Evolutionary conservation across 2,888 invertebrate species (phyloP).

Genomic region (Meiosimyza decipiens): DNA sequence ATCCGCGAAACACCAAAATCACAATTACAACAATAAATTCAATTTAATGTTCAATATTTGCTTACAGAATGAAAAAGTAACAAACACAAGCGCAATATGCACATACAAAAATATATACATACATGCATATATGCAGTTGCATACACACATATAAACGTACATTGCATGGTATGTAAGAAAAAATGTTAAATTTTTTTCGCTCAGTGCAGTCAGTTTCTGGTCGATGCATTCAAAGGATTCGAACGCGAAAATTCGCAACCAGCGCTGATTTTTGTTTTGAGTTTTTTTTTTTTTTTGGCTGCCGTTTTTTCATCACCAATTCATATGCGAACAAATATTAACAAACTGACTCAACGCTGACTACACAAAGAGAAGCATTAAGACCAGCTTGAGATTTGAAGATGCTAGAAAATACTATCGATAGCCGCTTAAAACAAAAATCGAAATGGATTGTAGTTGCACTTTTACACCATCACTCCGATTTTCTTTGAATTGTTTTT

Average conservation of each 20-base stretch:
- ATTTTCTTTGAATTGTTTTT: too few relatives aligned
- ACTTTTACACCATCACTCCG: too few relatives aligned
- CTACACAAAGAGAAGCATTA: too few relatives aligned
- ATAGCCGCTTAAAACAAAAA: too few relatives aligned
- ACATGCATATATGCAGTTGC: constrained; percentile 17
- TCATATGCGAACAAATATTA: constrained; percentile 12
- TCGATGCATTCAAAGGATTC: constrained; percentile 17
- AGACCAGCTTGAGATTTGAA: too few relatives aligned
- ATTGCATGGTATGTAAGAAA: background rate
- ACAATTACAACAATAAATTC: constrained; percentile 36
- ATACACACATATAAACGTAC: constrained; percentile 14
- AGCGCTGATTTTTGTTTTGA: constrained; percentile 3
- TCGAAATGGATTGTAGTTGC: too few relatives aligned
- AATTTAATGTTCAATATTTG: constrained; percentile 42
- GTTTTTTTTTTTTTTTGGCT: background rate
- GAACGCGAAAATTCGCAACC: constrained; percentile 1
- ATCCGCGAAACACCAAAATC: background rate
- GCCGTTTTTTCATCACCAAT: constrained; percentile 2
- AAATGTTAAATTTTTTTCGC: background rate
- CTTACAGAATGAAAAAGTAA: constrained; percentile 30
- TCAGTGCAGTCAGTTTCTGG: background rate
- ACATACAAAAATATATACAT: background rate
- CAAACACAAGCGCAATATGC: constrained; percentile 7
- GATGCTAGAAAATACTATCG: too few relatives aligned
- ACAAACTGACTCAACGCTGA: too few relatives aligned